These are phyloP conservation scores for Spilogale gracilis DNA, from an alignment of 2,113 vertebrate genomes.

Conservation along the genomic window DNA sequence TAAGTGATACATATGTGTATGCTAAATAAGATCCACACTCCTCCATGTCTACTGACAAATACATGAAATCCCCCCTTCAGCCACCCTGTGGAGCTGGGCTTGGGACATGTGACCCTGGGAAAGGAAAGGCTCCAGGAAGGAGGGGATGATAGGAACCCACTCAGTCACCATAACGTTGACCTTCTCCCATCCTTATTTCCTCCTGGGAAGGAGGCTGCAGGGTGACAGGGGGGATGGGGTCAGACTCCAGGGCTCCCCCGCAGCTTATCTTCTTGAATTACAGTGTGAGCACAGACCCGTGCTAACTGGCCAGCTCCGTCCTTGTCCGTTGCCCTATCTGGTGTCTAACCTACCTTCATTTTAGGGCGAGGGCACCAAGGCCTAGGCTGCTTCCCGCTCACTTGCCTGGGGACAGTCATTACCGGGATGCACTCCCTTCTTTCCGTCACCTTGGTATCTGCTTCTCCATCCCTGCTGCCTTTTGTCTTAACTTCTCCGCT, in stretches of 20 bases:
- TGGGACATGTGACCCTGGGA: background rate
- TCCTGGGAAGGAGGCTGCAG: background rate
- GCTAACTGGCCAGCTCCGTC: background rate
- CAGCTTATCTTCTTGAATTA: fast-evolving
- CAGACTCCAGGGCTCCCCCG: background rate
- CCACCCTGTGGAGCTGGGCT: background rate
- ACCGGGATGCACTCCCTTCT: background rate
- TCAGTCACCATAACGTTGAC: background rate
- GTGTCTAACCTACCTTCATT: background rate
- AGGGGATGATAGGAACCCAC: no score
- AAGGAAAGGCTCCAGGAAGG: background rate
- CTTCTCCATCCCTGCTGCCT: background rate
- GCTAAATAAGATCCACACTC: background rate
- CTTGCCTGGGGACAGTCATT: background rate
- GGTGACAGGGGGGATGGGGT: background rate
- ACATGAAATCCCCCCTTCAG: background rate
- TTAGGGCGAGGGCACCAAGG: background rate
- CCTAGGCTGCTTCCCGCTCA: background rate
- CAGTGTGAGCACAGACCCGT: fast-evolving
- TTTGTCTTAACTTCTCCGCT: background rate
- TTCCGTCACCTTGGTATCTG: background rate
- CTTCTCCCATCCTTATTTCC: background rate
- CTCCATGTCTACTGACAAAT: background rate
- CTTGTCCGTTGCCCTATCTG: fast-evolving
- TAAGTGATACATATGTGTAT: no score